Conservation (phyloP, 1,140 invertebrate genomes). For the Brachionus calyciflorus region DNA sequence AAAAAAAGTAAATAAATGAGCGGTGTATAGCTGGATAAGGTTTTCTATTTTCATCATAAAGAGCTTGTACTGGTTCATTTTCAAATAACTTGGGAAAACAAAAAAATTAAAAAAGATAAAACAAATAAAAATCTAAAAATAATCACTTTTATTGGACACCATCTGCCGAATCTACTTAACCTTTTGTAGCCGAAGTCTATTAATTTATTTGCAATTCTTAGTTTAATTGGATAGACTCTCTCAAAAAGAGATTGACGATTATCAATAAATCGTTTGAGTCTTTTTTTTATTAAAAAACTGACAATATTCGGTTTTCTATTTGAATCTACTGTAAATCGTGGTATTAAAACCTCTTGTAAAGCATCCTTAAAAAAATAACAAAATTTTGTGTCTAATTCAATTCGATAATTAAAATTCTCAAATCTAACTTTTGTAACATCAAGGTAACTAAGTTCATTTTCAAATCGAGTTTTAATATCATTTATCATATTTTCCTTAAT, state of each 20-base stretch:
- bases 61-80: constrained; percentile 57
- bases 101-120: too few relatives aligned
- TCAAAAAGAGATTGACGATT: constrained; percentile 59
- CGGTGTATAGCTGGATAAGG: constrained; percentile 58
- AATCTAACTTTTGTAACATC: constrained; percentile 54
- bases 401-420: neutral
- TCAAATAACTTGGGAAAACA: constrained; percentile 54
- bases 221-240: constrained; percentile 57
- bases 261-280: constrained; percentile 54
- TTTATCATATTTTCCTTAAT: constrained; percentile 59
- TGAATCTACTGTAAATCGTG: constrained; percentile 54
- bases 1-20: constrained; percentile 58
- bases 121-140: too few relatives aligned
- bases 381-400: too few relatives aligned
- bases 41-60: constrained; percentile 54
- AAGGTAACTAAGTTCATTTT: constrained; percentile 57
- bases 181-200: constrained; percentile 59
- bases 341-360: constrained; percentile 56
- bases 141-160: constrained; percentile 62
- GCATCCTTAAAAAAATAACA: constrained; percentile 56
- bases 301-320: constrained; percentile 58
- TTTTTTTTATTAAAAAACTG: constrained; percentile 56
- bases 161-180: constrained; percentile 58
- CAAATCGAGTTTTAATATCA: constrained; percentile 50
- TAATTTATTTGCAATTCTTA: constrained; percentile 55